phyloP scores from a whole-genome alignment of 2,797 vertebrate species.

The Natrix natrix region DNA sequence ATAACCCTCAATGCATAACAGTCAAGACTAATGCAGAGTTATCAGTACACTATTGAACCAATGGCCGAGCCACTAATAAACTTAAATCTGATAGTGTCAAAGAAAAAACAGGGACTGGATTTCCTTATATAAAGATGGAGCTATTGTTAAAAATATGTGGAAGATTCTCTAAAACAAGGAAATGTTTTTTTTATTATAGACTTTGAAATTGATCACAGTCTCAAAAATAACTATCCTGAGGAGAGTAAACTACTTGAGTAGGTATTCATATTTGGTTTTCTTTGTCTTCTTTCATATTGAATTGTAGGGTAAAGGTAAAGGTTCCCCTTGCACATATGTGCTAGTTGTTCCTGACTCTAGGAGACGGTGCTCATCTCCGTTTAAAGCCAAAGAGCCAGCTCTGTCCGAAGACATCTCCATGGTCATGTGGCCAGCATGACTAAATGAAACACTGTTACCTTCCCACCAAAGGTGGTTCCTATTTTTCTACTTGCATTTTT shows the following conservation, averaged over 20 bases:
- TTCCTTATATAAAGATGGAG: not conserved
- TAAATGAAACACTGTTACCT: too few species aligned
- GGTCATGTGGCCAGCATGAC: too few species aligned
- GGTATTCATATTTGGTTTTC: not conserved
- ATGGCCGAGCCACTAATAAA: not conserved
- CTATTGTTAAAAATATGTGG: not conserved
- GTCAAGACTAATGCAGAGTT: conserved; percentile 19
- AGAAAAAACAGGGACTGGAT: not conserved
- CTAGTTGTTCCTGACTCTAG: too few species aligned
- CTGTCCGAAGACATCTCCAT: too few species aligned
- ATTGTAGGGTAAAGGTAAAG: not conserved
- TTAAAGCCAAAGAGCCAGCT: too few species aligned
- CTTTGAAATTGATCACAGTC: not conserved
- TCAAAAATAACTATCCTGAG: not conserved
- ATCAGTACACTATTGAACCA: conserved; percentile 11
- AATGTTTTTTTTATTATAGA: rapidly evolving
- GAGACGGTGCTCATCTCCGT: too few species aligned
- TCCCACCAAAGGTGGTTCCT: too few species aligned
- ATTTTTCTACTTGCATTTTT: too few species aligned
- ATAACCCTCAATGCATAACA: conserved; percentile 14
- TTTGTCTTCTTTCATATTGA: not conserved
- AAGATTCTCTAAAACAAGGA: not conserved
- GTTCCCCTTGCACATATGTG: too few species aligned
- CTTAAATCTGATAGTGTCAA: conserved; percentile 9
- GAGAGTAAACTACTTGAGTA: rapidly evolving